Conservation (phyloP, 2,888 invertebrate species). For the Drosophila peninsularis region DNA sequence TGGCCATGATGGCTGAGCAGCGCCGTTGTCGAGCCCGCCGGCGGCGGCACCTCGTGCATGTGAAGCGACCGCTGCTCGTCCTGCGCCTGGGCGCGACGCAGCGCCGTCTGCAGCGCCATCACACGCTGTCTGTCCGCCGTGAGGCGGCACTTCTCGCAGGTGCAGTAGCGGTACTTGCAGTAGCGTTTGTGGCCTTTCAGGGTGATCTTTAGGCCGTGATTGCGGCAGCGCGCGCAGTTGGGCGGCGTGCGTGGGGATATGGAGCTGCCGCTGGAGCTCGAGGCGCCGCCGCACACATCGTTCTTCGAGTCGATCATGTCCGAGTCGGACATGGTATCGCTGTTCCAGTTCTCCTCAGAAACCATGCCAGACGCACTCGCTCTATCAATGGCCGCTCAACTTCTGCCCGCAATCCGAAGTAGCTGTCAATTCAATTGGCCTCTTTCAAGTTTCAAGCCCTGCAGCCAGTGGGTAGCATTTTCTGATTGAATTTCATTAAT, state of each 20-base stretch:
- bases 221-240: conserved; percentile 96
- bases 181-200: conserved; percentile 96
- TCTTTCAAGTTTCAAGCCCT: neutral
- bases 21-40: conserved; percentile 77
- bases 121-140: conserved; percentile 94
- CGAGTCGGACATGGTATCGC: conserved; percentile 85
- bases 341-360: conserved; percentile 84
- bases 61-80: conserved; percentile 89
- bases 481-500: neutral
- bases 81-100: conserved; percentile 93
- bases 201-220: conserved; percentile 94
- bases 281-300: conserved; percentile 85
- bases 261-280: conserved; percentile 86
- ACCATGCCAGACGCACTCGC: conserved; percentile 76
- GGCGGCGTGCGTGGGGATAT: conserved; percentile 92
- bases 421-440: conserved; percentile 3
- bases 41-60: conserved; percentile 86
- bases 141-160: conserved; percentile 93
- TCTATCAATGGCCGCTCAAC: neutral
- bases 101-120: conserved; percentile 95
- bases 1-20: conserved; percentile 82
- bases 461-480: conserved; percentile 2
- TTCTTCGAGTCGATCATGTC: conserved; percentile 86
- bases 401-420: neutral
- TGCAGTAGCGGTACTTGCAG: conserved; percentile 93